Evolutionary conservation across 2,888 invertebrate species (phyloP).

Genomic region (Byasa hedistus): DNA sequence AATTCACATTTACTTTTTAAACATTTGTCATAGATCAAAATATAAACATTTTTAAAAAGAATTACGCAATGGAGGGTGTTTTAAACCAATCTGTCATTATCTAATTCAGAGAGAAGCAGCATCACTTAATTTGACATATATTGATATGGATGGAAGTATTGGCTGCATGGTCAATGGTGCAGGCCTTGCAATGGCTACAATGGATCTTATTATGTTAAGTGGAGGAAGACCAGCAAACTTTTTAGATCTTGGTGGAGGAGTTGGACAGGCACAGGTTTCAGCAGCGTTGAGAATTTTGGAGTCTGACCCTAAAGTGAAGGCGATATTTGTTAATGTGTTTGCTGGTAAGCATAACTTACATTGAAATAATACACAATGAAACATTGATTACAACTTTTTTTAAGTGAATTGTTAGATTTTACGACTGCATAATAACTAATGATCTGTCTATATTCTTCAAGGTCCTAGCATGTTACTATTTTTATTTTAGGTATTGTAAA

Average conservation of each 20-base stretch:
- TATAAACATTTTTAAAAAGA: too few relatives aligned
- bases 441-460: too few relatives aligned
- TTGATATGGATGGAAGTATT: constrained; percentile 98
- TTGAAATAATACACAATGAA: too few relatives aligned
- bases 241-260: constrained; percentile 97
- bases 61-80: too few relatives aligned
- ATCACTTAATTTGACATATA: constrained; percentile 95
- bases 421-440: too few relatives aligned
- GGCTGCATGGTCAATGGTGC: constrained; percentile 99
- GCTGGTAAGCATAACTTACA: constrained; percentile 86
- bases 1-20: too few relatives aligned
- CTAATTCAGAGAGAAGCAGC: constrained; percentile 88
- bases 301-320: constrained; percentile 92
- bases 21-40: too few relatives aligned
- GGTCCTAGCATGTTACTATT: not conserved
- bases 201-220: constrained; percentile 98
- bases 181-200: constrained; percentile 99
- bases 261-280: constrained; percentile 95
- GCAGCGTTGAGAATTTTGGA: constrained; percentile 95
- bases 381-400: too few relatives aligned
- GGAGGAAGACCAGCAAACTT: constrained; percentile 99
- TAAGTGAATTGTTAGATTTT: too few relatives aligned
- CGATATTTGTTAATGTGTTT: constrained; percentile 98
- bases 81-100: too few relatives aligned
- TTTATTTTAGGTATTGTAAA: constrained; percentile 92